Percentiles rank a stretch among this genome's conserved stretches.
phyloP scores from a whole-genome alignment of 2,888 invertebrate genomes.

The Epinotia bilunana region DNA sequence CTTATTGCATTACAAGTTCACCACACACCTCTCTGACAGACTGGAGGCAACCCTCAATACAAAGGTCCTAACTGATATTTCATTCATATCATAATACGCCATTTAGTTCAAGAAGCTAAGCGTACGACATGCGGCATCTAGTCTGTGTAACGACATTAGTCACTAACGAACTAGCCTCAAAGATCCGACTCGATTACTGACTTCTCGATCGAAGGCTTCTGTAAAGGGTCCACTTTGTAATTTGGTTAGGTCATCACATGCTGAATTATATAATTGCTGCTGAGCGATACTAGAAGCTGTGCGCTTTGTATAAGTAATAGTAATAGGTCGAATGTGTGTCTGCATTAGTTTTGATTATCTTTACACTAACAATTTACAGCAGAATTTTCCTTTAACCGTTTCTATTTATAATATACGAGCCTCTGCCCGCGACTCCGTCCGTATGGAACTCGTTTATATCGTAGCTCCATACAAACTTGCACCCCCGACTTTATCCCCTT shows the following conservation, averaged over 20 bases:
- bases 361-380: too few relatives aligned
- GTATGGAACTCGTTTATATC: too few relatives aligned
- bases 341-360: too few relatives aligned
- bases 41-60: not conserved
- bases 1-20: constrained; percentile 1
- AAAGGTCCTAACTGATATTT: not conserved
- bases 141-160: constrained; percentile 20
- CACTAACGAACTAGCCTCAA: constrained; percentile 33
- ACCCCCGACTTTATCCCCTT: too few relatives aligned
- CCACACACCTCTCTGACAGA: not conserved
- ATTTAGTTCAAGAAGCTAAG: not conserved
- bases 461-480: too few relatives aligned
- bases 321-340: too few relatives aligned
- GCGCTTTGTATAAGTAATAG: too few relatives aligned
- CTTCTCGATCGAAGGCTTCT: constrained; percentile 20
- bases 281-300: constrained; percentile 6
- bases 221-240: constrained; percentile 28
- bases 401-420: too few relatives aligned
- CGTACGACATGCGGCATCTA: not conserved
- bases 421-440: too few relatives aligned
- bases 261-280: constrained; percentile 4
- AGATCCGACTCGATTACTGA: constrained; percentile 35
- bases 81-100: not conserved
- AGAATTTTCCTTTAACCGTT: too few relatives aligned
- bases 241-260: constrained; percentile 6